Evolutionary conservation across 2,888 invertebrate species (phyloP).

Genomic region (Pollenia griseotomentosa): DNA sequence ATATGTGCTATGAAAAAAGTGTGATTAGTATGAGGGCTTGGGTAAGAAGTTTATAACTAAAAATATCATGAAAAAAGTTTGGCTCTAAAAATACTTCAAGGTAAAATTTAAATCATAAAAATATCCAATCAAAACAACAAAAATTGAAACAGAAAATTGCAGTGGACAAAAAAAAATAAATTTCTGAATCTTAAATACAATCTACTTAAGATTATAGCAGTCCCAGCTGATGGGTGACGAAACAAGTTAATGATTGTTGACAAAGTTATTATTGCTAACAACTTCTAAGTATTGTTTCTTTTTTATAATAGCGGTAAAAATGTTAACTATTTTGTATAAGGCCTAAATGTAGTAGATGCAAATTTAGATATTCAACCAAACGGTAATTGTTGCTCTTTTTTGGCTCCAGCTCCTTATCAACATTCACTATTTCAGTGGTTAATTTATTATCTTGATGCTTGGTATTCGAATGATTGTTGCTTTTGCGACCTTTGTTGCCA

Average conservation of each 20-base stretch:
- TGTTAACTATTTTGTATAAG: constrained; percentile 68
- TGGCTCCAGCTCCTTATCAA: constrained; percentile 3
- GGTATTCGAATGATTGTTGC: constrained; percentile 10
- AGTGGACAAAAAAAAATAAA: not conserved
- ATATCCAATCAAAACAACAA: constrained; percentile 1
- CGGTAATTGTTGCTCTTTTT: constrained; percentile 22
- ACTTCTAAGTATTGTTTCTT: constrained; percentile 30
- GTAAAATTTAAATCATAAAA: constrained; percentile 5
- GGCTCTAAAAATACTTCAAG: constrained; percentile 26
- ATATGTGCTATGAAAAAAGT: not conserved
- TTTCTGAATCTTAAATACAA: constrained; percentile 5
- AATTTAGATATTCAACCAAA: constrained; percentile 55
- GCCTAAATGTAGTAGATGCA: constrained; percentile 64
- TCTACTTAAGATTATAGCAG: constrained; percentile 9
- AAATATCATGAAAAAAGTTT: not conserved
- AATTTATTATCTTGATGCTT: constrained; percentile 26
- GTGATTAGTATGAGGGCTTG: not conserved
- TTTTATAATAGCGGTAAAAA: constrained; percentile 24
- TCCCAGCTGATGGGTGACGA: not conserved
- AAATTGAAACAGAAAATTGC: not conserved
- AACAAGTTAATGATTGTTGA: constrained; percentile 30
- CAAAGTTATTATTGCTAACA: constrained; percentile 42
- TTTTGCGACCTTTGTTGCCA: constrained; percentile 20
- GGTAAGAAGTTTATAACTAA: not conserved
- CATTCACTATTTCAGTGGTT: not conserved